phyloP scores from a whole-genome alignment of 2,888 invertebrate species.

The Seira sanloemensis region DNA sequence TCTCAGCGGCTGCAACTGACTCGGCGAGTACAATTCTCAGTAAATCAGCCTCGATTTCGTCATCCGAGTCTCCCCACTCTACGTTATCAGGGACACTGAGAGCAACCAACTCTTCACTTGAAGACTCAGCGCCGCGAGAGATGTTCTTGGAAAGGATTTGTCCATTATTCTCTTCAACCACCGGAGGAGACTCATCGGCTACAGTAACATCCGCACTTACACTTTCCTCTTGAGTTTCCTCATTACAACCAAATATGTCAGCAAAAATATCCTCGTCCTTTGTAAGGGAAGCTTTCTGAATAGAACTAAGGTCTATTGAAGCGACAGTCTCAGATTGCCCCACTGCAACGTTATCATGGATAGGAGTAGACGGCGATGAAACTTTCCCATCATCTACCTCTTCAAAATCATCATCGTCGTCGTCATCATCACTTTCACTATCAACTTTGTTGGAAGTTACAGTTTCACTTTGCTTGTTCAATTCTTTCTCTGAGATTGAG shows the following conservation, averaged over 20 bases:
- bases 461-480: constrained; percentile 48
- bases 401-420: constrained; percentile 8
- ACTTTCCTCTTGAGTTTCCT: constrained; percentile 40
- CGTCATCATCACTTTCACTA: constrained; percentile 4
- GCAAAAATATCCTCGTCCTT: constrained; percentile 74
- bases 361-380: neutral
- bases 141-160: neutral
- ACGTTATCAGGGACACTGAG: neutral
- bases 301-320: constrained; percentile 35
- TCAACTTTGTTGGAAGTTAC: no score
- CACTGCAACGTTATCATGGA: neutral
- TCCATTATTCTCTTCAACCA: neutral
- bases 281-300: neutral
- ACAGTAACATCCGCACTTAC: neutral
- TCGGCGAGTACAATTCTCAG: constrained; percentile 38
- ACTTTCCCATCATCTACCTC: constrained; percentile 14
- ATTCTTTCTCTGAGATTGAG: no score
- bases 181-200: no score
- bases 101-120: neutral
- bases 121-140: no score
- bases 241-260: constrained; percentile 71
- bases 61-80: constrained; percentile 69
- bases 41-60: constrained; percentile 73
- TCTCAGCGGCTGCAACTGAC: neutral
- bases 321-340: constrained; percentile 18